Conservation (phyloP, 2,888 invertebrate genomes). For the Pyrocoelia pectoralis region DNA sequence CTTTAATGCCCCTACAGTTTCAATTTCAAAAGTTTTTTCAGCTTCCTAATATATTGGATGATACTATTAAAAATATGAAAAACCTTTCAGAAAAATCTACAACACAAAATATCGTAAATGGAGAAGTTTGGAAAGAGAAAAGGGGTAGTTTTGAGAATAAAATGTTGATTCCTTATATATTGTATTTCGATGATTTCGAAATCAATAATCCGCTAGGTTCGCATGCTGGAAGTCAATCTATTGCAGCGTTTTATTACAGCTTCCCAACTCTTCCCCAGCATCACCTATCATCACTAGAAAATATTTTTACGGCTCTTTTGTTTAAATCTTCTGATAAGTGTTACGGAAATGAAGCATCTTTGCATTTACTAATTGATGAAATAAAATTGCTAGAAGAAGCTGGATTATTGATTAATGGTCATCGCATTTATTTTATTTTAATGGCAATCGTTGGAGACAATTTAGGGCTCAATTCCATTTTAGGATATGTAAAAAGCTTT, state of each 20-base stretch:
- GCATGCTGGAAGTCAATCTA: neutral
- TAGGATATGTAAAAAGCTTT: slow-evolving; percentile 12
- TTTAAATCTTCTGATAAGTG: neutral
- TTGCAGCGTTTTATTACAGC: neutral
- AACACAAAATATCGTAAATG: neutral
- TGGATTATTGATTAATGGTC: neutral
- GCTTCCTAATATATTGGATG: neutral
- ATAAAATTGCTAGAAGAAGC: neutral
- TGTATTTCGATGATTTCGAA: slow-evolving; percentile 9
- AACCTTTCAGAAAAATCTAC: neutral
- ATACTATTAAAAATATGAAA: neutral
- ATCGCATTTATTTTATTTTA: slow-evolving; percentile 6
- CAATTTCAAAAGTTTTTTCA: neutral
- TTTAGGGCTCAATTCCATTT: slow-evolving; percentile 2
- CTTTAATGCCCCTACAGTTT: neutral
- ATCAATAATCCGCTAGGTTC: slow-evolving; percentile 1
- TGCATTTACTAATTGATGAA: slow-evolving; percentile 6
- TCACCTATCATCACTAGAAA: neutral
- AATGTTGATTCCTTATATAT: neutral
- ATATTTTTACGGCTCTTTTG: neutral
- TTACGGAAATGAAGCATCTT: neutral
- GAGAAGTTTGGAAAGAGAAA: neutral
- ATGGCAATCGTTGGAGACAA: slow-evolving; percentile 10
- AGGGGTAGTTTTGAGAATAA: neutral
- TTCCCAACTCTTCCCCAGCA: slow-evolving; percentile 9